These are phyloP conservation scores for Aphidius ervi DNA, from an alignment of 1,140 invertebrate genomes.

Conservation along the genomic window DNA sequence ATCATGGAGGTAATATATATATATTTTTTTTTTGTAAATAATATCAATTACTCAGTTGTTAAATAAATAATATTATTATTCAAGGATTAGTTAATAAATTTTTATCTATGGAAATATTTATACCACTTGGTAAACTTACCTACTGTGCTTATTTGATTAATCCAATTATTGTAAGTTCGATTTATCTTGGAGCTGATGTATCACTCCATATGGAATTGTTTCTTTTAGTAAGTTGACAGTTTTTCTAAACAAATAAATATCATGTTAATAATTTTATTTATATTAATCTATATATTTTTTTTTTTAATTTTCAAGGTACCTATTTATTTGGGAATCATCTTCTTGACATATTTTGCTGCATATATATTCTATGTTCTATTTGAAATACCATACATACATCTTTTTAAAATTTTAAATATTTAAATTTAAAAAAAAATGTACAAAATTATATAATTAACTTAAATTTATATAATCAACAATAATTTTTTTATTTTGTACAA, in stretches of 20 bases:
- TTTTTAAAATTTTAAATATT: constrained; percentile 28
- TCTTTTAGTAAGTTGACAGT: constrained; percentile 34
- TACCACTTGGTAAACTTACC: constrained; percentile 52
- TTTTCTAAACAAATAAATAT: too few species aligned
- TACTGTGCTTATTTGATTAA: constrained; percentile 55
- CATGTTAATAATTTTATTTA: constrained; percentile 8
- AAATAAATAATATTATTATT: constrained; percentile 17
- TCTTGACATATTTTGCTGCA: constrained; percentile 34
- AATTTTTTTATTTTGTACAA: too few species aligned
- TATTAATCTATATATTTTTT: too few species aligned
- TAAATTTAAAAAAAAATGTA: neutral
- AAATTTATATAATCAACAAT: too few species aligned
- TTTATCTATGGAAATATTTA: constrained; percentile 46
- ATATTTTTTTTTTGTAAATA: neutral
- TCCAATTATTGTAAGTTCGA: constrained; percentile 46
- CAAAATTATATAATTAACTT: too few species aligned
- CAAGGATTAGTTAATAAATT: constrained; percentile 47
- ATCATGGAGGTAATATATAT: neutral
- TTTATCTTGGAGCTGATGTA: constrained; percentile 33
- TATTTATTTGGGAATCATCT: constrained; percentile 29
- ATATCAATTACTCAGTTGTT: neutral
- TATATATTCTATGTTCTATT: constrained; percentile 35
- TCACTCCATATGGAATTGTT: constrained; percentile 34
- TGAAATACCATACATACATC: constrained; percentile 38
- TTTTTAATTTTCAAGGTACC: too few species aligned